Evolutionary conservation across 2,888 invertebrate genomes (phyloP), one percentile per base, ranked within the genome.

Genomic region (Pogonocherus hispidulus): DNA sequence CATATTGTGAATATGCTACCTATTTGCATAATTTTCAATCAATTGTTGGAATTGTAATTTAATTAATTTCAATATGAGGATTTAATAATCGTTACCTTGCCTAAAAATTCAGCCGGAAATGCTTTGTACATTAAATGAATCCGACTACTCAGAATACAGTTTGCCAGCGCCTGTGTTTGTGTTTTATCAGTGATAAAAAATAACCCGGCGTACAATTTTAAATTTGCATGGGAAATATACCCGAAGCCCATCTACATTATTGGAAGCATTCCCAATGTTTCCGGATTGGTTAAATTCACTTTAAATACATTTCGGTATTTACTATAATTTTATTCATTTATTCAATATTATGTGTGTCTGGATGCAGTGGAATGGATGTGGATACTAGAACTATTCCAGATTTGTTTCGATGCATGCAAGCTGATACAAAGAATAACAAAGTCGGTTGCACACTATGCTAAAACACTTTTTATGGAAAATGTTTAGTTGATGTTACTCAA

Each of bases 281-380:
- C 23, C 22, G 44, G 44, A 57, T 57, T 46, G 57, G 46, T 57
- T 46, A 23, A 27, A 18, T 14, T 44, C 57, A 18, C 44, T 46
- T 55, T 57, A 57, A 55, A 57, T 57, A 57, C 57, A 57, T 57
- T 41, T 44, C 23, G 14, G 23, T 20, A 57, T 44, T 57, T 56
- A 56, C 56, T 57, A 57, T 57, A 57, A 57, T 57, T 57, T 57
- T 57, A 57, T 57, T 57, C 57, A 57, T 57, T 46, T 46, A 57
- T 57, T 22, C 57, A 22, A 2, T 57, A 57, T 44, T 57, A 23
- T 23, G 37, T 55, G 41, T 55, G 20, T 41, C 20, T 55, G 32
- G 18, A 20, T 14, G 19, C 41, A n/a, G 41, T 1, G 20, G 19
- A 55, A 37, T 35, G 8, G 54, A 54, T 27, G 54, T 49, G 14